phyloP scores from a whole-genome alignment of 2,113 vertebrate genomes.

The Ciconia boyciana region DNA sequence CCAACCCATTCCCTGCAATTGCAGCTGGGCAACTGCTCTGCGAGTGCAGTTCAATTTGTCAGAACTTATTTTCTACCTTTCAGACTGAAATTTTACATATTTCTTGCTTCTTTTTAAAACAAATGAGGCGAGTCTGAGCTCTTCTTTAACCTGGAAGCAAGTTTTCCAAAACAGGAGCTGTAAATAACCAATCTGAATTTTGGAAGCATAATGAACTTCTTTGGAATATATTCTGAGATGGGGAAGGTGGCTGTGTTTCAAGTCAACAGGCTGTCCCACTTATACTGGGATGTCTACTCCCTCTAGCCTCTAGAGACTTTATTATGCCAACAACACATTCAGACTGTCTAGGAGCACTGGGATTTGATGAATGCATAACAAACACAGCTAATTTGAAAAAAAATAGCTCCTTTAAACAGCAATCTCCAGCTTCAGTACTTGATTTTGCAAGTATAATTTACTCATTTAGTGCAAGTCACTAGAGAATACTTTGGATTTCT shows the following conservation, averaged over 20 bases:
- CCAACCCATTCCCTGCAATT: neutral
- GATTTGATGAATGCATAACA: conserved; percentile 36
- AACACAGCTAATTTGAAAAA: conserved; percentile 17
- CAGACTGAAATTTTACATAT: neutral
- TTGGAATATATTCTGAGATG: neutral
- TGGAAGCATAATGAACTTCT: neutral
- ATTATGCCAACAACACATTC: conserved; percentile 1
- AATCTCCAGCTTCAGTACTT: conserved; percentile 37
- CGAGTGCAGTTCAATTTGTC: neutral
- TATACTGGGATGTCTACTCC: neutral
- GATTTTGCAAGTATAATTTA: conserved; percentile 64
- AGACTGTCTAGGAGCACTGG: neutral
- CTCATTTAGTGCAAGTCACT: conserved; percentile 41
- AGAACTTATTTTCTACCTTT: neutral
- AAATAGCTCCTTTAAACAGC: conserved; percentile 18
- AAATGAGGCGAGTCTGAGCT: neutral
- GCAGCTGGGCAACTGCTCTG: neutral
- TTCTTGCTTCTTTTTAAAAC: neutral
- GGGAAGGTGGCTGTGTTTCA: neutral
- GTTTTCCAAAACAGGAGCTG: neutral
- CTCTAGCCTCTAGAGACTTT: neutral
- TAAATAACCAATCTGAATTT: neutral
- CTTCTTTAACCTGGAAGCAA: neutral
- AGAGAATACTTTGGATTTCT: conserved; percentile 46
- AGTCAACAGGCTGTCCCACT: neutral